Conservation (phyloP, 2,888 invertebrate genomes). For the Spicauda simplicius region DNA sequence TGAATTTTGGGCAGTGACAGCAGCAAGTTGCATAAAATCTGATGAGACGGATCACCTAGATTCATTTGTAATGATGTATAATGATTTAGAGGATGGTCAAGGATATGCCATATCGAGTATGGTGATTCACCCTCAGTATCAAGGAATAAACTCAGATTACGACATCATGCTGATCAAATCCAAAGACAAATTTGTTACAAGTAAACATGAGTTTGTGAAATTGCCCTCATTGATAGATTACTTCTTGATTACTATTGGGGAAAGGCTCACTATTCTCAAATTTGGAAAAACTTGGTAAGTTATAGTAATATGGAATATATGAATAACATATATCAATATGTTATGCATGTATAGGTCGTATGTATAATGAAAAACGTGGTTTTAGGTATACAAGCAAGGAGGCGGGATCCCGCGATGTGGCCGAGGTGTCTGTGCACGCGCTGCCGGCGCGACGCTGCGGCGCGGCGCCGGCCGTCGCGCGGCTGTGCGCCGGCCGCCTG, state of each 20-base stretch:
- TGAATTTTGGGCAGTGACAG: constrained; percentile 63
- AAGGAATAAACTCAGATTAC: constrained; percentile 52
- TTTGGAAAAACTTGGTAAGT: constrained; percentile 65
- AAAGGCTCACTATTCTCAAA: constrained; percentile 61
- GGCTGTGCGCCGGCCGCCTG: no score
- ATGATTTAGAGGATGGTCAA: constrained; percentile 49
- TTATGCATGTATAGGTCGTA: no score
- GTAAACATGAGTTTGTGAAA: constrained; percentile 35
- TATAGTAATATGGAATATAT: not conserved
- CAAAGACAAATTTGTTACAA: constrained; percentile 46
- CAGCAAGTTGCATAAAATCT: constrained; percentile 71
- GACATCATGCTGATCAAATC: constrained; percentile 64
- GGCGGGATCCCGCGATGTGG: no score
- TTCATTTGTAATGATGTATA: constrained; percentile 64
- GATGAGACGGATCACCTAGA: constrained; percentile 69
- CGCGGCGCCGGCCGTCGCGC: no score
- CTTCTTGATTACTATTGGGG: constrained; percentile 61
- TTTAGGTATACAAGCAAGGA: no score
- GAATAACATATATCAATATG: no score
- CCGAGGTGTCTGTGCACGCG: no score
- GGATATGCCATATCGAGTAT: constrained; percentile 56
- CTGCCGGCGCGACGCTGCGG: no score
- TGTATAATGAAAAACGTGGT: no score
- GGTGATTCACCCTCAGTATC: constrained; percentile 63
- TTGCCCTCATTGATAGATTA: constrained; percentile 58